Percentiles rank a stretch among this genome's conserved stretches.
phyloP scores from a whole-genome alignment of 2,113 vertebrate genomes.

The Xenotilapia flavipinnis region DNA sequence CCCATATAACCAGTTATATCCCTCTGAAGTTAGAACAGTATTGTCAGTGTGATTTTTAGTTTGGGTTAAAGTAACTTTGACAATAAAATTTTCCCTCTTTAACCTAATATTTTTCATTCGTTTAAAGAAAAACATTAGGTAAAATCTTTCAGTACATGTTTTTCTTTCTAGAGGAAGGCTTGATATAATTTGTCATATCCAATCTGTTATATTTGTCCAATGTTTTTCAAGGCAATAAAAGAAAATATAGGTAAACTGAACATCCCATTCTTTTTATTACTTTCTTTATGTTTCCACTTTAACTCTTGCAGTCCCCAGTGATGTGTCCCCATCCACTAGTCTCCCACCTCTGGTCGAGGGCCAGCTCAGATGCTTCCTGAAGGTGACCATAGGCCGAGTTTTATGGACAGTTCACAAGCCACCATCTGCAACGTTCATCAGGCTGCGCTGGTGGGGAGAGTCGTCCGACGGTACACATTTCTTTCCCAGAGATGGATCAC shows the following conservation, averaged over 20 bases:
- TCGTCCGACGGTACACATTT: constrained; percentile 81
- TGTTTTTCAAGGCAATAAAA: not conserved
- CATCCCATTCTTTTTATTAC: not conserved
- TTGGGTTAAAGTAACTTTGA: not conserved
- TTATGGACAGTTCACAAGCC: constrained; percentile 79
- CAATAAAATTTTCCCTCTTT: not conserved
- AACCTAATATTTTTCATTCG: not conserved
- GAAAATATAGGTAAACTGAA: too few relatives aligned
- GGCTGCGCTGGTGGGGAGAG: constrained; percentile 94
- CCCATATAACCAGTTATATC: not conserved
- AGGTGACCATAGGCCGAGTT: constrained; percentile 75
- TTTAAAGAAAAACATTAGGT: not conserved
- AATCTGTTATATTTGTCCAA: not conserved
- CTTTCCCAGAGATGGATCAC: constrained; percentile 71
- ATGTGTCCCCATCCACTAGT: constrained; percentile 77
- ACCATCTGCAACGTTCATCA: constrained; percentile 62
- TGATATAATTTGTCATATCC: not conserved
- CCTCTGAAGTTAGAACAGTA: fast-evolving
- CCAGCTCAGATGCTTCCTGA: constrained; percentile 83
- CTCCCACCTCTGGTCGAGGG: constrained; percentile 91
- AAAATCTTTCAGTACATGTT: not conserved
- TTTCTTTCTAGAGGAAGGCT: not conserved
- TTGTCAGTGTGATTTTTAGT: not conserved
- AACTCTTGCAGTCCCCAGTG: constrained; percentile 67
- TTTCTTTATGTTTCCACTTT: not conserved